Evolutionary conservation across 2,888 invertebrate species (phyloP).

Genomic region (Polyploca ridens): DNA sequence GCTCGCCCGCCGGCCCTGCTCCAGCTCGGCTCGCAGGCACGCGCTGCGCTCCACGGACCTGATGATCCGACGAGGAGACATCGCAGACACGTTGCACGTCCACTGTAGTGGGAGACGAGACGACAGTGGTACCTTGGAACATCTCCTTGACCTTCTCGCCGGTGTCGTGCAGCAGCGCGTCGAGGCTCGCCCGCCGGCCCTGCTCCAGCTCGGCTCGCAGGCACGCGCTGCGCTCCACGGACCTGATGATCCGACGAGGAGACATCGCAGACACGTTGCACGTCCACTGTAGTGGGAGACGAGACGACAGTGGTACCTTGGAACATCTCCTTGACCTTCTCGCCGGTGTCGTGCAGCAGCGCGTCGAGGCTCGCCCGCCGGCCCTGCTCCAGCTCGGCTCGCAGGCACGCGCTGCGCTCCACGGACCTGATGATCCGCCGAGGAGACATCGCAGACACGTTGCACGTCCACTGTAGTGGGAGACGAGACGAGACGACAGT

Average conservation of each 20-base stretch:
- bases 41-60: constrained; percentile 40
- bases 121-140: constrained; percentile 85
- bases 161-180: constrained; percentile 90
- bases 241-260: constrained; percentile 64
- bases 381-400: constrained; percentile 35
- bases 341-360: constrained; percentile 90
- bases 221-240: constrained; percentile 35
- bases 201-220: constrained; percentile 27
- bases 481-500: constrained; percentile 59
- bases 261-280: constrained; percentile 67
- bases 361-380: constrained; percentile 91
- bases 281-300: constrained; percentile 64
- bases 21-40: constrained; percentile 22
- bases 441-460: constrained; percentile 67
- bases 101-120: constrained; percentile 64
- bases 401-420: constrained; percentile 33
- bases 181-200: constrained; percentile 88
- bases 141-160: constrained; percentile 93
- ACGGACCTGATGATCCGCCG: constrained; percentile 60
- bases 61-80: constrained; percentile 68
- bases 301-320: constrained; percentile 83
- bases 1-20: constrained; percentile 86
- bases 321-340: constrained; percentile 92
- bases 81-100: constrained; percentile 65
- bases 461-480: constrained; percentile 63